phyloP scores from a whole-genome alignment of 64 coral and sea anemone genomes.

The Stichodactyla mertensii region DNA sequence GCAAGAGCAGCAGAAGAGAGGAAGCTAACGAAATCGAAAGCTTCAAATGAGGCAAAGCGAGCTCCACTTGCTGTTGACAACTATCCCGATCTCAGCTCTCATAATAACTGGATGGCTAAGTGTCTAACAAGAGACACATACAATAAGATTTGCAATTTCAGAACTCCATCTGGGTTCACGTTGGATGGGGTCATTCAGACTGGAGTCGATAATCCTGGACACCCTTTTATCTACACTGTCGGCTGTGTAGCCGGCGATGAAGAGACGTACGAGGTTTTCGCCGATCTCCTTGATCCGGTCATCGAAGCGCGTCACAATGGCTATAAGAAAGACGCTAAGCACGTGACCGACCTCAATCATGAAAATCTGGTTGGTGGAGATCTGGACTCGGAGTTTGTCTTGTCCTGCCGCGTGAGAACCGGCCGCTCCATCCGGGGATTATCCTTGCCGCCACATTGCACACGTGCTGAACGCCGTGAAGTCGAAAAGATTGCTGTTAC shows the following conservation, averaged over 20 bases:
- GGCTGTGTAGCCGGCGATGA: constrained; percentile 88
- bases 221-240: constrained; percentile 82
- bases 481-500: constrained; percentile 69
- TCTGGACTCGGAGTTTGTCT: constrained; percentile 69
- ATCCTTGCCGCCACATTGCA: constrained; percentile 77
- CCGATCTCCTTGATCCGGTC: constrained; percentile 67
- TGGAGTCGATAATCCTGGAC: constrained; percentile 80
- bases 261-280: constrained; percentile 72
- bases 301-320: constrained; percentile 91
- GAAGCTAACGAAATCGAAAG: background rate
- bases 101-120: constrained; percentile 83
- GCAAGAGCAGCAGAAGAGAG: constrained; percentile 7
- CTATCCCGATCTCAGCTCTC: constrained; percentile 50
- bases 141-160: constrained; percentile 38
- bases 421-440: constrained; percentile 84
- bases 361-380: constrained; percentile 76
- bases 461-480: constrained; percentile 70
- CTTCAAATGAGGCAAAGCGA: background rate
- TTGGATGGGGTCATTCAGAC: constrained; percentile 75
- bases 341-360: constrained; percentile 81
- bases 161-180: constrained; percentile 72
- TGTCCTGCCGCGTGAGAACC: constrained; percentile 80
- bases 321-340: constrained; percentile 60
- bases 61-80: background rate
- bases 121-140: constrained; percentile 65